Conservation (phyloP, 2,113 vertebrate species). For the Tretioscincus oriximinensis region DNA sequence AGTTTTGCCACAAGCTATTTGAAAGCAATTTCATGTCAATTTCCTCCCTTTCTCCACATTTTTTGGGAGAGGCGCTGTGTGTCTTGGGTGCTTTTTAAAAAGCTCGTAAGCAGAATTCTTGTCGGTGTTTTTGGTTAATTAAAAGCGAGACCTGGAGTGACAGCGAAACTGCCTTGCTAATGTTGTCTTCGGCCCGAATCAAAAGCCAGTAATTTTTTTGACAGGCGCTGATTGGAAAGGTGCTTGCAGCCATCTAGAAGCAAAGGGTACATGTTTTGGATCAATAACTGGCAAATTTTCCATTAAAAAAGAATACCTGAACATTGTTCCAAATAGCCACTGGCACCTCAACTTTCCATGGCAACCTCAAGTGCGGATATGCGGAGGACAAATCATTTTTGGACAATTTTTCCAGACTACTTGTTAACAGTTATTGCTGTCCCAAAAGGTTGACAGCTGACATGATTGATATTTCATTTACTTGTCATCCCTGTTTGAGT, state of each 20-base stretch:
- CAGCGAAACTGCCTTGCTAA: slow-evolving; percentile 52
- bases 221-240: slow-evolving; percentile 94
- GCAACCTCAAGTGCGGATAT: slow-evolving; percentile 70
- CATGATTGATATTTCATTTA: slow-evolving; percentile 84
- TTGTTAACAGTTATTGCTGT: slow-evolving; percentile 88
- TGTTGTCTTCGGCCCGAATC: slow-evolving; percentile 76
- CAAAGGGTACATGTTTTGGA: slow-evolving; percentile 86
- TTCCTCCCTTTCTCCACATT: slow-evolving; percentile 34
- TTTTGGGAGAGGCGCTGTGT: background rate
- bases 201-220: slow-evolving; percentile 87
- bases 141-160: slow-evolving; percentile 53
- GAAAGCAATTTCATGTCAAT: slow-evolving; percentile 39
- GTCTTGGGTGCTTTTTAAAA: slow-evolving; percentile 14
- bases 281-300: slow-evolving; percentile 98
- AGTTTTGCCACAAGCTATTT: slow-evolving; percentile 34
- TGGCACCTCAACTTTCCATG: slow-evolving; percentile 83
- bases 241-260: slow-evolving; percentile 84
- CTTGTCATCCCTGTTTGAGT: slow-evolving; percentile 78
- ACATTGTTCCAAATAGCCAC: slow-evolving; percentile 89
- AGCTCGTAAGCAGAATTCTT: slow-evolving; percentile 31
- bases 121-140: slow-evolving; percentile 63
- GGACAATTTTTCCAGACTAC: slow-evolving; percentile 84
- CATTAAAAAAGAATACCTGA: slow-evolving; percentile 95
- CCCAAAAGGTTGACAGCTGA: slow-evolving; percentile 82
- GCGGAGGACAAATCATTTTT: slow-evolving; percentile 77